Evolutionary conservation across 2,888 invertebrate species (phyloP).

Genomic region (Drosophila mimica): DNA sequence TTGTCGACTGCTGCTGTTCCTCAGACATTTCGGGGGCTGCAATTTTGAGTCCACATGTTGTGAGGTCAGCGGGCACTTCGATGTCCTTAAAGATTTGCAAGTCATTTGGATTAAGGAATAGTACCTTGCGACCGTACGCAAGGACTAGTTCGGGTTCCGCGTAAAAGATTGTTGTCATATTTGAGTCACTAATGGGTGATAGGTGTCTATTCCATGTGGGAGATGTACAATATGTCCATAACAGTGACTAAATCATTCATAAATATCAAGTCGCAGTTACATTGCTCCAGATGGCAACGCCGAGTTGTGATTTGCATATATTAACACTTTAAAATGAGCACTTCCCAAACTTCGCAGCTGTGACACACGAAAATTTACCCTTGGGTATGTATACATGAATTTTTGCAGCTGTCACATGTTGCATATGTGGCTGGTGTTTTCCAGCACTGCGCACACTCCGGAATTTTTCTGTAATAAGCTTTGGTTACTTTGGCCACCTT

Average conservation of each 20-base stretch:
- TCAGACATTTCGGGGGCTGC: conserved; percentile 14
- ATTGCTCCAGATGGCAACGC: conserved; percentile 34
- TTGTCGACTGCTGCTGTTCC: conserved; percentile 21
- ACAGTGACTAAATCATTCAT: conserved; percentile 24
- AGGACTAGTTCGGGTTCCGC: conserved; percentile 80
- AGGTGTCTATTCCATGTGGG: conserved; percentile 19
- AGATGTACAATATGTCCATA: conserved; percentile 6
- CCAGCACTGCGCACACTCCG: neutral
- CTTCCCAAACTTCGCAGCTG: conserved; percentile 8
- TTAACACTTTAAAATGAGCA: conserved; percentile 12
- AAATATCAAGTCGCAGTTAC: conserved; percentile 13
- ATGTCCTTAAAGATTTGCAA: conserved; percentile 83
- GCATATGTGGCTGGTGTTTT: conserved; percentile 1
- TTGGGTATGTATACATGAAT: conserved; percentile 16
- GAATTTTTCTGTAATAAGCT: neutral
- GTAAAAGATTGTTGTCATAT: conserved; percentile 76
- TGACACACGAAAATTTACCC: conserved; percentile 11
- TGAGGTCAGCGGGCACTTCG: conserved; percentile 76
- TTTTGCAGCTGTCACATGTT: conserved; percentile 8
- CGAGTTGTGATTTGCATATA: conserved; percentile 4
- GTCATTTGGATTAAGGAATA: conserved; percentile 83
- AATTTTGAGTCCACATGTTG: conserved; percentile 67
- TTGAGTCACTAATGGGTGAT: conserved; percentile 24
- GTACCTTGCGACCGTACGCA: conserved; percentile 73
- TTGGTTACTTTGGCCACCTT: neutral